Evolutionary conservation across 2,797 vertebrate genomes (phyloP).

Genomic region (Acropternis orthonyx): DNA sequence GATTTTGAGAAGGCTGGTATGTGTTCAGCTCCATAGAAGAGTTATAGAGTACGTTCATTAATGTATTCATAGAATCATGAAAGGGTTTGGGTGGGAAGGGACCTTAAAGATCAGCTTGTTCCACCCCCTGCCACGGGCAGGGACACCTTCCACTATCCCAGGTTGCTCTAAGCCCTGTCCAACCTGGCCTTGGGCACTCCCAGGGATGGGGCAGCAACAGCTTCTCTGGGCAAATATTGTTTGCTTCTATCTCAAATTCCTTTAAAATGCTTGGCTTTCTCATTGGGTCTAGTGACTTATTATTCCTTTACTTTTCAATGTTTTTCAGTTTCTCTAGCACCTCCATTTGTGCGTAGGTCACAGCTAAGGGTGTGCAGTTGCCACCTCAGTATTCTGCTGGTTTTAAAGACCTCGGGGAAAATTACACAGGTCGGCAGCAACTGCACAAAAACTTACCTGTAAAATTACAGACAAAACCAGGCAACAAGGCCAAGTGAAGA

Average conservation of each 20-base stretch:
- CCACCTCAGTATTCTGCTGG: neutral
- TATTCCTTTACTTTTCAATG: neutral
- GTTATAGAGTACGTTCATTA: neutral
- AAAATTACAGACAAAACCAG: neutral
- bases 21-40: neutral
- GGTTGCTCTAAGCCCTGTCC: accelerated
- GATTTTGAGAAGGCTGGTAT: neutral
- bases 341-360: neutral
- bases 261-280: neutral
- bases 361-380: neutral
- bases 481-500: neutral
- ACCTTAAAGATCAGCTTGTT: neutral
- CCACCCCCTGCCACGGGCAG: neutral
- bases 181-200: neutral
- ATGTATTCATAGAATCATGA: neutral
- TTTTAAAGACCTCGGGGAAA: neutral
- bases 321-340: neutral
- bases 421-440: neutral
- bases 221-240: neutral
- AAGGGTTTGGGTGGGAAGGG: neutral
- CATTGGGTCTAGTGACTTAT: neutral
- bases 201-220: neutral
- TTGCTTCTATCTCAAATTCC: neutral
- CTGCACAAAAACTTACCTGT: neutral
- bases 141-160: neutral